Evolutionary conservation across 2,888 invertebrate genomes (phyloP), one percentile per base, ranked within the genome.

Genomic region (Gasteruption jaculator): DNA sequence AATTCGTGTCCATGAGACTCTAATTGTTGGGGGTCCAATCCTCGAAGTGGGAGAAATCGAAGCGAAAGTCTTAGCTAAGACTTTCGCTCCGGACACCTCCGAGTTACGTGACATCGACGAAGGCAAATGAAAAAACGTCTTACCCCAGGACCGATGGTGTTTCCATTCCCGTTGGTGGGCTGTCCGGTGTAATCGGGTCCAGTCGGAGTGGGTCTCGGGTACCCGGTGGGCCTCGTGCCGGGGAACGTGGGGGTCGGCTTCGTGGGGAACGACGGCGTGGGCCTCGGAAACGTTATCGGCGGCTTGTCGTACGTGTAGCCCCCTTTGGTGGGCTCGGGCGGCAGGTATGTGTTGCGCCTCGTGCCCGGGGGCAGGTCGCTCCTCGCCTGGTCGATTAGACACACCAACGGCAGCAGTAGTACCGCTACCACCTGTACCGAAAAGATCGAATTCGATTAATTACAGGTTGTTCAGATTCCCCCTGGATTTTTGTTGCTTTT

Each of bases 241-340:
- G 48, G 54, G 45, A 54, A 44, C 49, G 27, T 25, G 50, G 56
- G 43, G 14, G 52, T 41, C 11, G 54, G 45, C 35, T 47, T 43
- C 21, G 52, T 47, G 39, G 64, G 57, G 38, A 50, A 56, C 25
- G 53, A 44, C 41, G 63, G 40, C 37, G 56, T 41, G 44, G 58
- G 55, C 45, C 56, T 56, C 19, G 60, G 72, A 1, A 78, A 77
- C 0, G 82, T 78, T 43, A 78, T 73, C 6, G 68, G 52, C 2
- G 89, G 88, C 29, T 76, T 77, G n/a, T 80, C 78, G 67, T 89
- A 89, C 53, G 77, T 77, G 71, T 89, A 89, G 20, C 70, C 63
- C 14, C 40, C 56, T 42, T 65, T 69, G 54, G 82, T 81, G 60
- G 77, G 80, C 21, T 82, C 77, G 3, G 80, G 80, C 14, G 89